These are phyloP conservation scores for Porites lobata DNA, from an alignment of 92 coral and sea anemone species.

Conservation along the genomic window DNA sequence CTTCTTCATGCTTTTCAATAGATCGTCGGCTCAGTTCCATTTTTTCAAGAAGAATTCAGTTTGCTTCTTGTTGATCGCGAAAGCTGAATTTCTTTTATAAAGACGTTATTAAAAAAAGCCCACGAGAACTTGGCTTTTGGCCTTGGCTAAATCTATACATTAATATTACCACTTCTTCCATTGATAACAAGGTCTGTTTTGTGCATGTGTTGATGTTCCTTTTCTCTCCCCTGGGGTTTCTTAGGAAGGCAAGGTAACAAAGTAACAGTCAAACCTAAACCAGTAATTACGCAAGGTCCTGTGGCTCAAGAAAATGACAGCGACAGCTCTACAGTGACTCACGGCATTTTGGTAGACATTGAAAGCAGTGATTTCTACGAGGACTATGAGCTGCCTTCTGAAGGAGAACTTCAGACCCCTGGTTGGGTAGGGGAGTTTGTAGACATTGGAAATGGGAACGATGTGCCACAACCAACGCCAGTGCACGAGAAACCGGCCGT, in stretches of 20 bases:
- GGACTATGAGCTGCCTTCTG: slow-evolving; percentile 37
- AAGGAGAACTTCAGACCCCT: slow-evolving; percentile 31
- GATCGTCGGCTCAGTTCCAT: too few relatives aligned
- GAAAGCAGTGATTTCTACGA: slow-evolving; percentile 28
- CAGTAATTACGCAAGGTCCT: background rate
- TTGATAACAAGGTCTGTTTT: background rate
- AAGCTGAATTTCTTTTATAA: too few relatives aligned
- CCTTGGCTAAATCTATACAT: too few relatives aligned
- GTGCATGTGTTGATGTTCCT: background rate
- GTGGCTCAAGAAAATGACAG: slow-evolving; percentile 15
- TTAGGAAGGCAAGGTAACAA: slow-evolving; percentile 25
- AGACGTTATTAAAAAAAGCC: too few relatives aligned
- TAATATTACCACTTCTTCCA: too few relatives aligned
- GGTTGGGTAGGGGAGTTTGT: slow-evolving; percentile 39
- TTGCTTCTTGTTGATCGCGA: too few relatives aligned
- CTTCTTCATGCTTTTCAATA: too few relatives aligned
- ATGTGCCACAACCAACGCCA: slow-evolving; percentile 47
- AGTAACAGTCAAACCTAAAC: slow-evolving; percentile 9
- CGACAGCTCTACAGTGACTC: slow-evolving; percentile 3
- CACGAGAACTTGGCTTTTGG: too few relatives aligned
- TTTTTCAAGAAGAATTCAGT: too few relatives aligned
- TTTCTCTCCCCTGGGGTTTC: background rate
- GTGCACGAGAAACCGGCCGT: slow-evolving; percentile 16
- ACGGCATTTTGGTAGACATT: background rate
- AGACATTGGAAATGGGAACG: slow-evolving; percentile 31